Conservation (phyloP, 2,797 vertebrate species). For the Falco novaeseelandiae region DNA sequence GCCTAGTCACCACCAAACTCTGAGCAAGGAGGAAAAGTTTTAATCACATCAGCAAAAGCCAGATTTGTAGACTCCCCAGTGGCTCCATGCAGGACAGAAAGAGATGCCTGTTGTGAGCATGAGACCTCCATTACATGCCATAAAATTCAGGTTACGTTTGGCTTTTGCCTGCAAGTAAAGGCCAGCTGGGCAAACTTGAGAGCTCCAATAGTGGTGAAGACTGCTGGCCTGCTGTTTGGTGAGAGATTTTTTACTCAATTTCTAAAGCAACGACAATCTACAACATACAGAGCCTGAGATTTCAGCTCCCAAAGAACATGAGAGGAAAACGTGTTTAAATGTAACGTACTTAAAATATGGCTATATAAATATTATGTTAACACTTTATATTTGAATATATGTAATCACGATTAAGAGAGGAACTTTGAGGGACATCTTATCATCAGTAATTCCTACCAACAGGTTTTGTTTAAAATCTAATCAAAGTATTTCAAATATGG, state of each 20-base stretch:
- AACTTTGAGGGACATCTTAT: not conserved
- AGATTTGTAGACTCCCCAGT: not conserved
- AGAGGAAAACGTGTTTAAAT: not conserved
- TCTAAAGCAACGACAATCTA: not conserved
- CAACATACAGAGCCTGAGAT: not conserved
- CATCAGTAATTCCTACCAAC: not conserved
- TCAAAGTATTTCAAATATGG: constrained; percentile 29
- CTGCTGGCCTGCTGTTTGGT: not conserved
- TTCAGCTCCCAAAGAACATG: not conserved
- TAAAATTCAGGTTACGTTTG: not conserved
- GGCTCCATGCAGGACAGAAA: fast-evolving
- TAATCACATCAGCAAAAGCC: not conserved
- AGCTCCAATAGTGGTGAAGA: not conserved
- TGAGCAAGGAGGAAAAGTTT: not conserved
- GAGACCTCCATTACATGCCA: fast-evolving
- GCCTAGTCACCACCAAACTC: not conserved
- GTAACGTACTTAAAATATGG: not conserved
- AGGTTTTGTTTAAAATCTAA: constrained; percentile 47
- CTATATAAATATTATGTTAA: constrained; percentile 22
- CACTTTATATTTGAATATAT: not conserved
- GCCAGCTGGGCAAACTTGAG: not conserved
- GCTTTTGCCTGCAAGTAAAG: not conserved
- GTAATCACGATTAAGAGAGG: not conserved
- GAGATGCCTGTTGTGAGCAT: not conserved
- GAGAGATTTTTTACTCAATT: not conserved